A percentile compares a stretch with the other conserved stretches of the same genome.
Conservation (phyloP, 2,113 vertebrate species). For the Pseudolaguvia tuberculata region DNA sequence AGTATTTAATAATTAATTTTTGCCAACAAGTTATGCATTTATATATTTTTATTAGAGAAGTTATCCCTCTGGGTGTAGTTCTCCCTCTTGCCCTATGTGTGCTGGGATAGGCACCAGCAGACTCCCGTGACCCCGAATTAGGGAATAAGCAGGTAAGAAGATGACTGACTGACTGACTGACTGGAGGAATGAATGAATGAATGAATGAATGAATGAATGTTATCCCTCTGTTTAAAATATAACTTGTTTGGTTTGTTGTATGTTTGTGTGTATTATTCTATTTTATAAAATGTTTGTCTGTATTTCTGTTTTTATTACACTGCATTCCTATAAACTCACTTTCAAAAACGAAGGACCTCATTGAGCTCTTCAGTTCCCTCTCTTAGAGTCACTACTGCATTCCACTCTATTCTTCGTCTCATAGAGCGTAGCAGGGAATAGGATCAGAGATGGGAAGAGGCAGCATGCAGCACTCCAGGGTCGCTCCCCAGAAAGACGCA, state of each 20-base stretch:
- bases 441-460: slow-evolving; percentile 81
- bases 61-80: no score
- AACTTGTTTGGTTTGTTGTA: background rate
- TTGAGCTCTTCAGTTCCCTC: slow-evolving; percentile 53
- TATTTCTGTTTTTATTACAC: slow-evolving; percentile 37
- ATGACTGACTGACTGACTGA: no score
- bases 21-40: background rate
- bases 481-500: slow-evolving; percentile 85
- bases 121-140: no score
- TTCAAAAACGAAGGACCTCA: slow-evolving; percentile 48
- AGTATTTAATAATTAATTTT: background rate
- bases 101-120: no score
- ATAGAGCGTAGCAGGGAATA: slow-evolving; percentile 75
- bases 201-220: no score
- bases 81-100: no score
- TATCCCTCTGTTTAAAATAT: background rate
- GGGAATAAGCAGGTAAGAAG: no score
- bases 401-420: slow-evolving; percentile 65
- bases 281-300: background rate
- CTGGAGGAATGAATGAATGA: no score
- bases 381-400: slow-evolving; percentile 78
- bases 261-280: background rate
- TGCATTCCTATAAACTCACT: slow-evolving; percentile 85
- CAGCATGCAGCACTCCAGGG: slow-evolving; percentile 80
- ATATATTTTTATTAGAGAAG: background rate